Evolutionary conservation across 2,113 vertebrate species (phyloP).

Genomic region (Amphiprion ocellaris): DNA sequence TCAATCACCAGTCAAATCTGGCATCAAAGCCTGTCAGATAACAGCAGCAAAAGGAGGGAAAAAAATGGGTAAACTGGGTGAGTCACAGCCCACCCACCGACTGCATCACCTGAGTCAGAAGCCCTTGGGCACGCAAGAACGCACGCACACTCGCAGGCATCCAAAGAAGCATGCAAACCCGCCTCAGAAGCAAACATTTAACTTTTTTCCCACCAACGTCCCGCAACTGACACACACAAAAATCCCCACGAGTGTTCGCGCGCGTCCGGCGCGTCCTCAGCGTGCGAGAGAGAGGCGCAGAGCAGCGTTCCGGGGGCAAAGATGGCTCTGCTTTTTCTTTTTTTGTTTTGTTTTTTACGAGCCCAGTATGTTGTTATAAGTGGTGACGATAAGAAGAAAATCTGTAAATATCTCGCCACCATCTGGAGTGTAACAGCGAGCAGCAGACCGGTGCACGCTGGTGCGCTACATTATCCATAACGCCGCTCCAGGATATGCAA

Average conservation of each 20-base stretch:
- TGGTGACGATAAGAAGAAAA: constrained; percentile 12
- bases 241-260: not conserved
- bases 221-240: not conserved
- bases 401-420: constrained; percentile 51
- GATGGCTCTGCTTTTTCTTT: constrained; percentile 2
- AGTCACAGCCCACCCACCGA: constrained; percentile 71
- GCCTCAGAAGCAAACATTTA: constrained; percentile 15
- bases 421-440: constrained; percentile 51
- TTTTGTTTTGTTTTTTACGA: not conserved
- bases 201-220: constrained; percentile 25
- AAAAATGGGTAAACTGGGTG: constrained; percentile 56
- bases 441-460: constrained; percentile 34
- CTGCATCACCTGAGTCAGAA: constrained; percentile 58
- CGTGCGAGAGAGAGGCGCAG: not conserved
- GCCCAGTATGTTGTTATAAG: constrained; percentile 28
- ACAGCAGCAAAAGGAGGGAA: constrained; percentile 29
- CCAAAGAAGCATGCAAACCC: not conserved
- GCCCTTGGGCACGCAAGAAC: constrained; percentile 6
- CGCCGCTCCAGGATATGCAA: constrained; percentile 42
- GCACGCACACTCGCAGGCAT: constrained; percentile 1
- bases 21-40: constrained; percentile 65
- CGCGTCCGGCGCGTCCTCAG: not conserved
- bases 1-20: constrained; percentile 70
- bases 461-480: constrained; percentile 41
- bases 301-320: constrained; percentile 14